These are phyloP conservation scores for Coracopsis vasa DNA, from an alignment of 2,113 vertebrate genomes.

Conservation along the genomic window DNA sequence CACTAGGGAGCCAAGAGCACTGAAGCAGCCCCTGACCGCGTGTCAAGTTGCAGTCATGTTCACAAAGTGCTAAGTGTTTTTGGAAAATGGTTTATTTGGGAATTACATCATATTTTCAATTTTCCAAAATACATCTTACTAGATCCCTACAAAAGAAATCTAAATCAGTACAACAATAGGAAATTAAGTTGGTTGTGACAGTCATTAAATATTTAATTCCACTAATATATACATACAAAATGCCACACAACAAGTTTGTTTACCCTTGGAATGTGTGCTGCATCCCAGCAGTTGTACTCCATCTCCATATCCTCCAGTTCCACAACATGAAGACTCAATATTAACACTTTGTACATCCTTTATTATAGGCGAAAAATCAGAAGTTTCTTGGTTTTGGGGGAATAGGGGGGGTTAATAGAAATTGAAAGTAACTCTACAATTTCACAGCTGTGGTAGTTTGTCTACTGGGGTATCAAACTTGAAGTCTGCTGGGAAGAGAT, in stretches of 20 bases:
- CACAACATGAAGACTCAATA: slow-evolving; percentile 67
- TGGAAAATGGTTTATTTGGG: slow-evolving; percentile 80
- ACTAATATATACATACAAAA: slow-evolving; percentile 82
- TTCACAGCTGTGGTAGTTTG: slow-evolving; percentile 94
- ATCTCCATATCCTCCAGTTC: slow-evolving; percentile 45
- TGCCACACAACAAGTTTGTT: slow-evolving; percentile 70
- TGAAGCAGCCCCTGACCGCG: neutral
- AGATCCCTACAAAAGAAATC: slow-evolving; percentile 87
- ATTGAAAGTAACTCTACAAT: neutral
- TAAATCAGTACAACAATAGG: slow-evolving; percentile 82
- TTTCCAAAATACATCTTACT: slow-evolving; percentile 90
- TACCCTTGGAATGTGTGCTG: slow-evolving; percentile 79
- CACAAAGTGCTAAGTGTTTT: slow-evolving; percentile 45
- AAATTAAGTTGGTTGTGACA: slow-evolving; percentile 80
- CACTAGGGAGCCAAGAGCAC: neutral
- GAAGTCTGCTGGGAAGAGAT: slow-evolving; percentile 97
- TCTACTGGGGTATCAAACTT: slow-evolving; percentile 99
- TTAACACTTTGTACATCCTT: slow-evolving; percentile 64
- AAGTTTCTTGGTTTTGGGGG: neutral
- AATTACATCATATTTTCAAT: slow-evolving; percentile 74
- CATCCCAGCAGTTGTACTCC: slow-evolving; percentile 11
- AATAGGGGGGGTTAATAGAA: neutral
- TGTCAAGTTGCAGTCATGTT: neutral
- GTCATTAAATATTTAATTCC: slow-evolving; percentile 80
- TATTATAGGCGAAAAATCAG: slow-evolving; percentile 66